Percentiles rank a stretch among this genome's conserved stretches.
phyloP scores from a whole-genome alignment of 1,140 invertebrate genomes.

The Megalopta genalis region DNA sequence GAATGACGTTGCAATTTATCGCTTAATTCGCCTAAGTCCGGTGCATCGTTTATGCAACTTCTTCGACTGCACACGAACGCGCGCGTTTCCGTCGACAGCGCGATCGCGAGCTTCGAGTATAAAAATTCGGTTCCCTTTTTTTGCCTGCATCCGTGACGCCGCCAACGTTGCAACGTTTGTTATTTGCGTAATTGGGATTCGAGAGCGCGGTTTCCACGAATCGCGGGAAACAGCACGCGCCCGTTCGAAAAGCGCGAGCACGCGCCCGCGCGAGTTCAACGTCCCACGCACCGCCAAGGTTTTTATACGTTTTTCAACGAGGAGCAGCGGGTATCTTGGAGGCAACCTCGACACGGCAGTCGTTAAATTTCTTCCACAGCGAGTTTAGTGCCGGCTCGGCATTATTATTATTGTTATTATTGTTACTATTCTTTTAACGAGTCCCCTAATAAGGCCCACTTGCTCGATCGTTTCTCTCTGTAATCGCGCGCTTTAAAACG shows the following conservation, averaged over 20 bases:
- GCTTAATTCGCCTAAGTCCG: too few species aligned
- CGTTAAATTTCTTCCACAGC: slow-evolving; percentile 32
- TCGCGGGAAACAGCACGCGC: slow-evolving; percentile 23
- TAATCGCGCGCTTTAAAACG: background rate
- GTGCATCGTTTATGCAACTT: too few species aligned
- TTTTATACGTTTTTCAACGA: slow-evolving; percentile 41
- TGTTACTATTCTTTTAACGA: slow-evolving; percentile 27
- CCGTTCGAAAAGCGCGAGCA: slow-evolving; percentile 39
- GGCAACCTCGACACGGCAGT: slow-evolving; percentile 21
- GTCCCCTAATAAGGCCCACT: slow-evolving; percentile 36
- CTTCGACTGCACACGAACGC: too few species aligned
- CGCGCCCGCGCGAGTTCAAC: slow-evolving; percentile 49
- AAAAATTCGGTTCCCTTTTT: too few species aligned
- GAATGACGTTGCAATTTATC: too few species aligned
- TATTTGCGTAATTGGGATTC: background rate
- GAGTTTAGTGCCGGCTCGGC: slow-evolving; percentile 21
- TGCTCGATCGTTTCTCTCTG: background rate
- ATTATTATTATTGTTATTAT: slow-evolving; percentile 45
- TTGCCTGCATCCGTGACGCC: too few species aligned
- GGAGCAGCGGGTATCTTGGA: slow-evolving; percentile 32
- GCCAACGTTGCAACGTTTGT: too few species aligned
- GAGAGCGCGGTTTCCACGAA: slow-evolving; percentile 34
- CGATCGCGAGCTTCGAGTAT: too few species aligned
- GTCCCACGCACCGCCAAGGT: slow-evolving; percentile 44
- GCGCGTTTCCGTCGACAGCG: too few species aligned